Evolutionary conservation across 2,113 vertebrate genomes (phyloP).

Genomic region (Odocoileus virginianus): DNA sequence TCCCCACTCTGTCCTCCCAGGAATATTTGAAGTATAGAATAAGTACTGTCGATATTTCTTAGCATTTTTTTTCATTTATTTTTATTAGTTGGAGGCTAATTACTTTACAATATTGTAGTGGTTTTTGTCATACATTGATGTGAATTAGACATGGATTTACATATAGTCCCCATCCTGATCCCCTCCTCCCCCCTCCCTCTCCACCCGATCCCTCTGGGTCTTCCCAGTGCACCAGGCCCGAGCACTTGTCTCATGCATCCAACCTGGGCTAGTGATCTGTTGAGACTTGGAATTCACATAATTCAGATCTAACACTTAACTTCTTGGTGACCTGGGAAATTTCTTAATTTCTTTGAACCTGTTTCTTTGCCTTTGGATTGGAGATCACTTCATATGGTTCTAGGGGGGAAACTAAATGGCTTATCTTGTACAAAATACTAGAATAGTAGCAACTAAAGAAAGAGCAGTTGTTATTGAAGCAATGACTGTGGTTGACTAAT

Average conservation of each 20-base stretch:
- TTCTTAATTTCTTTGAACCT: not conserved
- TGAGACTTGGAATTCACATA: not conserved
- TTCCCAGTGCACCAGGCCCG: no score
- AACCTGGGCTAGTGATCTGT: no score
- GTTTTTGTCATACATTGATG: no score
- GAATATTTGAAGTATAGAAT: conserved; percentile 2
- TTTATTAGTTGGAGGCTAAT: no score
- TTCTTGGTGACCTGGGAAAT: not conserved
- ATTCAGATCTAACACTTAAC: not conserved
- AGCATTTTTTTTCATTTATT: not conserved
- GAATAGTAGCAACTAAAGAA: not conserved
- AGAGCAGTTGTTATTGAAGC: not conserved
- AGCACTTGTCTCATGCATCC: no score
- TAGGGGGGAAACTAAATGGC: not conserved
- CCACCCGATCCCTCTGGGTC: no score
- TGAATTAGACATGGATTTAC: no score
- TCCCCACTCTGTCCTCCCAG: not conserved
- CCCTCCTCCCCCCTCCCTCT: no score
- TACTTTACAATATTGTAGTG: no score
- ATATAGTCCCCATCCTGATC: no score
- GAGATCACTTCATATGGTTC: not conserved
- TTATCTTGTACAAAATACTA: not conserved
- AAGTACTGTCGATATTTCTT: not conserved
- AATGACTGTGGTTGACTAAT: not conserved
- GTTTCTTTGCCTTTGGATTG: not conserved